Evolutionary conservation across 1,140 invertebrate species (phyloP), one percentile per base, ranked within the genome.

Genomic region (Pseudobourletiella spinata): DNA sequence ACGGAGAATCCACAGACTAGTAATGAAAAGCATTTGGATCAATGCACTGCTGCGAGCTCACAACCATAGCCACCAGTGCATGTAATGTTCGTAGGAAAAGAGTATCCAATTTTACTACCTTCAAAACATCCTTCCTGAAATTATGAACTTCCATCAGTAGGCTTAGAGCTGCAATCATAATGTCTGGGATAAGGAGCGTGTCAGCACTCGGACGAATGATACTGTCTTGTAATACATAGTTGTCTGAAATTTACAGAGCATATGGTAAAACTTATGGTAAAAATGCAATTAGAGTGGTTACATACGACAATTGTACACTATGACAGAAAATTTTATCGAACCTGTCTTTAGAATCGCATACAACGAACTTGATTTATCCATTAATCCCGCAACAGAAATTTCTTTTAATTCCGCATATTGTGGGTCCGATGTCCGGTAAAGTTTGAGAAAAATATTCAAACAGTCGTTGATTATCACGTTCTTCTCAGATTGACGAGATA

Each of bases 391-490:
- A 22, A 25, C 48, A 54, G 14, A 51, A 20, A 24, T 26, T 26
- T 52, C 24, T 25, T 61, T 61, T 20, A 61, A 24, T 42, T 14
- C 30, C 20, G n/a, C 16, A 54, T 35, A 59, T 16, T 29, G 3
- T n/a, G 28, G 48, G 30, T 54, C 20, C 3, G 1, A 57, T 2
- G 42, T 58, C 6, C 43, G 25, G 50, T 39, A 63, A 8, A 63
- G 2, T 3, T n/a, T 20, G 11, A 42, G 29, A 24, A 58, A 63
- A 28, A 65, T 62, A 30, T 52, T 32, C 2, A 65, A 18, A 25
- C 64, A 61, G 14, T 56, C 43, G 3, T n/a, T n/a, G 11, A 58
- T 43, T 32, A 65, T 58, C 15, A 57, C 28, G 59, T 58, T 29
- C 20, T 54, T 50, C 1, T 42, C 32, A 20, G 35, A 29, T 20